Base-by-base conservation (phyloP, 2,113 vertebrate genomes). In the Cinclus cinclus region DNA sequence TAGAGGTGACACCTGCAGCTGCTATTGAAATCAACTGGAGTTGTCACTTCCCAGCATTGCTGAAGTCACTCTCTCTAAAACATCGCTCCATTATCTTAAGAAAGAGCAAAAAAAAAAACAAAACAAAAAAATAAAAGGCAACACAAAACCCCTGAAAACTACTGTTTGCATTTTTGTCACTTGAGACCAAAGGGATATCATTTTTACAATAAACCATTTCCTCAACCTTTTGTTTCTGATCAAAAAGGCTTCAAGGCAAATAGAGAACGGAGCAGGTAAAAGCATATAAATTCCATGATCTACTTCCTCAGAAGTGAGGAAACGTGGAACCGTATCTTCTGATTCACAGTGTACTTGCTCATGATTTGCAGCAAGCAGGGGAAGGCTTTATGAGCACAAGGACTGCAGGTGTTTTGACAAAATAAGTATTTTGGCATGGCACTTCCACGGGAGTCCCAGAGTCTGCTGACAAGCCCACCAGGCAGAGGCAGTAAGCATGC, bases 1-100 rank as follows among this genome's bases (percentile, higher is more conserved):
- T 92, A 95, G 90, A 97, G 92, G 93, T 90, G 88, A 94, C 95
- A 96, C 94, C 96, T 96, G 93, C 95, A 94, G 93, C 93, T 96
- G 92, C 96, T 92, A 89, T 81, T 95, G 94, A 96, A 96, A 87
- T 88, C 91, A 96, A 70, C 63, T 60, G 35, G 82, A 90, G 85
- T 94, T 92, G 92, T 86, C 88, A 95, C 64, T 78, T 41, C 17
- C 23, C 79, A 86, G 85, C 27, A 83, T 31, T 77, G 71, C 82
- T 70, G 4, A 83, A 92, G 71, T 50, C 83, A 77, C 22, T n/a
- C 47, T n/a, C 47, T 44, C 87, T 81, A 83, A 74, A 95, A 63
- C 82, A 70, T 74, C 52, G 86, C 16, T 25, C 5, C 0, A n/a
- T 67, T 67, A 64, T 27, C 65, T 60, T 28, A 62, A 44, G 21